Evolutionary conservation across 2,888 invertebrate genomes (phyloP), one percentile per base, ranked within the genome.

Genomic region (Brenthis ino): DNA sequence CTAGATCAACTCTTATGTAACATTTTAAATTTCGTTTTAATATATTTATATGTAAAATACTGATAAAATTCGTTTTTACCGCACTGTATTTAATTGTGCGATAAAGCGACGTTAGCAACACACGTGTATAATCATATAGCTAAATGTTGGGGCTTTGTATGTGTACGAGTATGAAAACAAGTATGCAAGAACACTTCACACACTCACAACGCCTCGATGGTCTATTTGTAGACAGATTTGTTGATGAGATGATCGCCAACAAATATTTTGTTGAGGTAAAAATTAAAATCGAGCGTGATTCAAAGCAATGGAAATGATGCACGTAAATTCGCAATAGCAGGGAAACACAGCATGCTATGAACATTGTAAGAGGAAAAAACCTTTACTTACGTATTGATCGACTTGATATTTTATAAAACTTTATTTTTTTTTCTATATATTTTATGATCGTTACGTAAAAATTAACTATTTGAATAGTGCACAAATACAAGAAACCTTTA

Each of bases 21-120:
- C 14, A 56, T 56, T 1, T 33, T 57, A 43, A 3, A 57, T 47
- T 14, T 13, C 13, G 37, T 43, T 11, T 2, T 11, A 0, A 43
- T 20, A 43, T 43, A 43, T 11, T 11, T 43, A 43, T 43, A 43
- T 43, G 37, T 11, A 43, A 43, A 43, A 13, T 24, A 24, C 14
- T 57, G 20, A 48, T 16, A 20, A 20, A 6, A 47, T 13, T 20
- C 13, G 20, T 24, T 11, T 11, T 54, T 20, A 60, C 48, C 60
- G 48, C 50, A 60, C 12, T 14, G 50, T 50, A n/a, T 50, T 60
- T n/a, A 60, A 60, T 33, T 50, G 33, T 28, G 50, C 50, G 60
- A 33, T 28, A 60, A 60, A 50, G 11, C 12, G 16, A 16, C 12
- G 58, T 48, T 58, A n/a, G 28, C 50, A n/a, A 50, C 37, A 43